Evolutionary conservation across 2,113 vertebrate species (phyloP), one percentile per base, ranked within the genome.

Genomic region (Rhinogobius similis): DNA sequence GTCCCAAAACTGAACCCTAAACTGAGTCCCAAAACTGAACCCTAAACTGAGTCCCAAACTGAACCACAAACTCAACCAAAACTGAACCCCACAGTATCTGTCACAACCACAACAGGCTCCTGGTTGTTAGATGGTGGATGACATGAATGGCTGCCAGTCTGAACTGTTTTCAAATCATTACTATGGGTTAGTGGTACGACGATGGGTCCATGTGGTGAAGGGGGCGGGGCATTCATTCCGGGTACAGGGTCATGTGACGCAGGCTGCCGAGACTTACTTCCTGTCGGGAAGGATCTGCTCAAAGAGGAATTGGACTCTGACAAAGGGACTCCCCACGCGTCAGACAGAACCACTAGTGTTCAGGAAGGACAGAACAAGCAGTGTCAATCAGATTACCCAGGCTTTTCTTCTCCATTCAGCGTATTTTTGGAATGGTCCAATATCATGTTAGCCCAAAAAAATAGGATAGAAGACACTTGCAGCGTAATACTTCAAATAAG

Each of bases 321-420:
- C 75, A 94, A 91, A 86, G 91, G 81, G n/a, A 90, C 84, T 36
- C 95, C 95, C 98, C 97, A 99, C 69, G 95, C 95, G 85, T 97
- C 96, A n/a, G 95, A 92, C 77, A 96, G 87, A 83, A 92, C 76
- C 89, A 84, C 97, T 98, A 83, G 43, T 81, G 87, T 87, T 74
- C 77, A 75, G 83, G 80, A 62, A 83, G 80, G 73, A 90, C 52
- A 92, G 70, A 87, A 86, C 69, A 91, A 66, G 80, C 27, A 68
- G 56, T 27, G 75, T 68, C 78, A 83, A 71, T 70, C 58, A 66
- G 2, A 43, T 72, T 38, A 5, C 32, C 32, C 76, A 21, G 14
- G 78, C n/a, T 8, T 18, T 48, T 20, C 1, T 2, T 20, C 20
- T n/a, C n/a, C n/a, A n/a, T n/a, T n/a, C n/a, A n/a, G n/a, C n/a